Conservation (phyloP, 2,113 vertebrate species). For the Synodontis membranacea region DNA sequence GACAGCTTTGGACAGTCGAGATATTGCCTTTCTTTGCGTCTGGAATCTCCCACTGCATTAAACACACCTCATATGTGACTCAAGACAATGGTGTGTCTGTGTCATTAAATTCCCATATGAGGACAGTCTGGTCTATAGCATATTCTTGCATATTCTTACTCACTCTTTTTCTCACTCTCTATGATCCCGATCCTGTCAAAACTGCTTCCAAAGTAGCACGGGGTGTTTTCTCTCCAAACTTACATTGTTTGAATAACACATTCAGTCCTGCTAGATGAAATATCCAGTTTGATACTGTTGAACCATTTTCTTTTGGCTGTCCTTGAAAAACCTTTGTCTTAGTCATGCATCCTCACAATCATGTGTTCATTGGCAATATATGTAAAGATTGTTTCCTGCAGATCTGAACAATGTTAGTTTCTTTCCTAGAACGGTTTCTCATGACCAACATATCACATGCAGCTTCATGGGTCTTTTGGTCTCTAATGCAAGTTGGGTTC, state of each 20-base stretch:
- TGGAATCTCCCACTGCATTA: slow-evolving; percentile 50
- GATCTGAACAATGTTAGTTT: slow-evolving; percentile 18
- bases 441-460: background rate
- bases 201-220: background rate
- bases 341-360: slow-evolving; percentile 30
- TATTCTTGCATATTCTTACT: background rate
- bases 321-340: slow-evolving; percentile 45
- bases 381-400: slow-evolving; percentile 47
- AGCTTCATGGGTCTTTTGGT: background rate
- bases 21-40: slow-evolving; percentile 35
- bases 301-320: slow-evolving; percentile 43
- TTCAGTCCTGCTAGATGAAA: slow-evolving; percentile 4
- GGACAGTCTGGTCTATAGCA: background rate
- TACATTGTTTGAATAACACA: slow-evolving; percentile 26
- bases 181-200: background rate
- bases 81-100: slow-evolving; percentile 21
- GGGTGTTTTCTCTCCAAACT: background rate
- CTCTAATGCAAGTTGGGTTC: background rate
- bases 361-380: slow-evolving; percentile 59
- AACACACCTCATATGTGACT: slow-evolving; percentile 46
- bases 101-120: slow-evolving; percentile 16
- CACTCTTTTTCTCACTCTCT: background rate
- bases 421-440: background rate
- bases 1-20: slow-evolving; percentile 65
- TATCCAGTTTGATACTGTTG: slow-evolving; percentile 52